phyloP scores from a whole-genome alignment of 2,797 vertebrate genomes.

The Molossus molossus region DNA sequence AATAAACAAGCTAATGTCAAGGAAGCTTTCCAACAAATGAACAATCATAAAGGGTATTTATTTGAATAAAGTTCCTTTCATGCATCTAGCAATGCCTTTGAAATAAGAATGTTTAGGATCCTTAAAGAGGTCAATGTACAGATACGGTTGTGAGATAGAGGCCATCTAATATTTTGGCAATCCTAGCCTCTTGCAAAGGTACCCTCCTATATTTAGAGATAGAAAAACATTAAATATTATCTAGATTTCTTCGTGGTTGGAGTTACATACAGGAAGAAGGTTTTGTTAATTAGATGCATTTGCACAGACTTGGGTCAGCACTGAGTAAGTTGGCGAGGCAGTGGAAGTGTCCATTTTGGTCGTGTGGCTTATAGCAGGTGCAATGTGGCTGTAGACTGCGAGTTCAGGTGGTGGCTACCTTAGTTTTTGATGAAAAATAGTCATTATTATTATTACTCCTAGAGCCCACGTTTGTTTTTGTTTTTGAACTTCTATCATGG shows the following conservation, averaged over 20 bases:
- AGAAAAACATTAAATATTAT: not conserved
- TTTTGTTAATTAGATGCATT: not conserved
- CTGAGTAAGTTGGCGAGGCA: not conserved
- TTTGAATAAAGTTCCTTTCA: not conserved
- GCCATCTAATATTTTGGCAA: not conserved
- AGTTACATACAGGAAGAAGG: not conserved
- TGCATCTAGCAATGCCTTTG: not conserved
- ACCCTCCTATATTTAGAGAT: not conserved
- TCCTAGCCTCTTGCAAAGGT: not conserved
- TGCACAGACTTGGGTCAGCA: not conserved
- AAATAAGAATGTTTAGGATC: not conserved
- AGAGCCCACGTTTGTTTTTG: not conserved
- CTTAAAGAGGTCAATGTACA: not conserved
- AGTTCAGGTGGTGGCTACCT: not conserved
- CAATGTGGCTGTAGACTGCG: not conserved
- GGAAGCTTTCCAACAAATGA: not conserved
- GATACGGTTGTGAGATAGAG: not conserved
- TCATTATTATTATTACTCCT: not conserved
- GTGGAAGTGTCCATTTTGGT: accelerated
- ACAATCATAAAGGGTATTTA: not conserved
- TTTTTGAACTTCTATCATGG: not conserved
- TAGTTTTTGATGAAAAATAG: not conserved
- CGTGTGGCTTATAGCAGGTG: accelerated
- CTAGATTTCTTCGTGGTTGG: not conserved
- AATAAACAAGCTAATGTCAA: not conserved